Evolutionary conservation across 2,888 invertebrate species (phyloP), one percentile per base, ranked within the genome.

Genomic region (Sialis fuliginosa): DNA sequence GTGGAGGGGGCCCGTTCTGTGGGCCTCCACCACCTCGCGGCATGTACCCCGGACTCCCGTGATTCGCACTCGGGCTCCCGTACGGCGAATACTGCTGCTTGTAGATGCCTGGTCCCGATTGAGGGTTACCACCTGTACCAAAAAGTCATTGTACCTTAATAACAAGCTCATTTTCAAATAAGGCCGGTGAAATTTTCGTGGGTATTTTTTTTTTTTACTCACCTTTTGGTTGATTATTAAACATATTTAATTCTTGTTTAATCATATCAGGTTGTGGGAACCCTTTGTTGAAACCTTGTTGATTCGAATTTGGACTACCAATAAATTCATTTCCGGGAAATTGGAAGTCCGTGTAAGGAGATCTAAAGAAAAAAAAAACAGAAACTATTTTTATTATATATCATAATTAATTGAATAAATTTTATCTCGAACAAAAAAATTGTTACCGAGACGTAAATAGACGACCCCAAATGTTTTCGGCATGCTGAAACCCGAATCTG

Each of bases 31-130:
- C 48, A 5, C 53, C 50, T 7, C 59, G 52, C 6, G 64, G 63
- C 45, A 65, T 51, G 50, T 63, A 71, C n/a, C 67, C 72, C 13
- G 67, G 73, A 62, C 70, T 70, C 40, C 68, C 70, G 60, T 70
- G 70, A 60, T 67, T 71, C 64, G 78, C 65, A 62, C 79, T 70
- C 0, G 76, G 75, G 56, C 76, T 76, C 48, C 75, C 75, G 57
- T 77, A 79, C 45, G 79, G 77, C 54, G 79, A 79, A 65, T 79
- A 79, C 65, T 76, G 77, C 59, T 78, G 70, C 63, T 76, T 64
- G 53, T 64, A 64, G 48, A 64, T 60, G 4, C 57, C 56, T 5
- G 54, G 48, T 13, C 57, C 57, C 8, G 54, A 46, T 30, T 39
- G 40, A 22, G 22, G 10, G 13, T 39, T 39, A 12, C 39, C 32